A percentile compares a stretch with the other conserved stretches of the same genome.
Evolutionary conservation across 2,797 vertebrate genomes (phyloP).

Genomic region (Takifugu ocellatus): DNA sequence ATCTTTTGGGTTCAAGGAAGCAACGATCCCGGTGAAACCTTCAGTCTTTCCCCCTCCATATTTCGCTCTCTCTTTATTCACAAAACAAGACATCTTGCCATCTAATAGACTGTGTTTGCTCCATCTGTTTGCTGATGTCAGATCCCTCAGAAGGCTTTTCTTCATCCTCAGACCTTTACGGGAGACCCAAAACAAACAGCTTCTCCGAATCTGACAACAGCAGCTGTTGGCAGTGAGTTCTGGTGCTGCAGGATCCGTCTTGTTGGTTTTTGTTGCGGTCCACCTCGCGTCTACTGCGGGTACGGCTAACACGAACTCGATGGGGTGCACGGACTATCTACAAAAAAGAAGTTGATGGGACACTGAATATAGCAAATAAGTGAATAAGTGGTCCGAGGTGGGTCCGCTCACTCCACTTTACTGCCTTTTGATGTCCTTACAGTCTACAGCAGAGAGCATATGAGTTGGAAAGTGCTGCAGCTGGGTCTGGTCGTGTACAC

Average conservation of each 20-base stretch:
- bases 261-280: constrained; percentile 4
- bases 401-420: constrained; percentile 31
- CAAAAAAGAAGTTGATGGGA: constrained; percentile 52
- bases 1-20: constrained; percentile 16
- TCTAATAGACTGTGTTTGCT: constrained; percentile 25
- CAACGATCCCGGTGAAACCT: constrained; percentile 6
- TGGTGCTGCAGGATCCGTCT: constrained; percentile 30
- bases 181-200: constrained; percentile 26
- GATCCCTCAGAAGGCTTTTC: constrained; percentile 25
- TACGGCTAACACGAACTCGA: constrained; percentile 18
- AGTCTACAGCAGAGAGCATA: constrained; percentile 53
- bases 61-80: constrained; percentile 15
- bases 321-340: constrained; percentile 57
- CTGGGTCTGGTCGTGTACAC: constrained; percentile 20
- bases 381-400: constrained; percentile 13
- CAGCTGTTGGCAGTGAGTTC: constrained; percentile 68
- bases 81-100: constrained; percentile 34
- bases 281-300: constrained; percentile 13
- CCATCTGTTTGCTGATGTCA: constrained; percentile 33
- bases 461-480: constrained; percentile 32
- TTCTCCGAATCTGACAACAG: constrained; percentile 39
- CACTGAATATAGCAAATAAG: constrained; percentile 29
- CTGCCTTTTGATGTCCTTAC: constrained; percentile 53
- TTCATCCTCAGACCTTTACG: constrained; percentile 24
- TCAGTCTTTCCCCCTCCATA: constrained; percentile 25